Evolutionary conservation across 1,140 invertebrate species (phyloP).

Genomic region (Drosophila aff.): DNA sequence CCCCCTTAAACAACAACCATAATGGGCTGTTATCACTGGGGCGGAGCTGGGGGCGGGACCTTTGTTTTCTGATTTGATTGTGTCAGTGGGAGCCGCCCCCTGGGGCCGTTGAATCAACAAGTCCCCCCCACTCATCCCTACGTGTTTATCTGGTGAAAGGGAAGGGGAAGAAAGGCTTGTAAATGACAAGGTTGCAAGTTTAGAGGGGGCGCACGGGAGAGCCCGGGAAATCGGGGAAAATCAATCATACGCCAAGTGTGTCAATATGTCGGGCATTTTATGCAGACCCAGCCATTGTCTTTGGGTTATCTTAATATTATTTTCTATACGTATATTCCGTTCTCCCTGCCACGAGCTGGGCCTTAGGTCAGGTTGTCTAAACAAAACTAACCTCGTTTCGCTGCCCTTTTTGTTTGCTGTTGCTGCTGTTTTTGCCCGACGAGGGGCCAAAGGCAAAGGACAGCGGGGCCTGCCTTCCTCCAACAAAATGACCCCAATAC

Average conservation of each 20-base stretch:
- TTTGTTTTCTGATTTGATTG: constrained; percentile 61
- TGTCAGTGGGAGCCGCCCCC: constrained; percentile 36
- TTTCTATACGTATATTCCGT: constrained; percentile 37
- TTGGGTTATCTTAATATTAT: constrained; percentile 43
- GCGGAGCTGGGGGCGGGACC: constrained; percentile 21
- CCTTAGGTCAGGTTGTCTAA: constrained; percentile 68
- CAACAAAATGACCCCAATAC: constrained; percentile 76
- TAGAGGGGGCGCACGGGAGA: constrained; percentile 6
- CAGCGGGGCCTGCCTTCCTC: constrained; percentile 39
- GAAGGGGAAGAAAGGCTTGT: constrained; percentile 3
- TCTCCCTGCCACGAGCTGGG: constrained; percentile 33
- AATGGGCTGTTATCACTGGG: constrained; percentile 58
- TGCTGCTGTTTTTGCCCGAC: constrained; percentile 18
- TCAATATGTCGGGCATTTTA: constrained; percentile 74
- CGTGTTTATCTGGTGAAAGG: constrained; percentile 31
- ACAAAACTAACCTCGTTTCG: constrained; percentile 77
- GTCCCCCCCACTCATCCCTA: constrained; percentile 28
- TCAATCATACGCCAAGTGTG: constrained; percentile 78
- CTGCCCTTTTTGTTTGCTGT: constrained; percentile 34
- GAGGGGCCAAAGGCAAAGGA: constrained; percentile 9
- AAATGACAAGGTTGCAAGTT: constrained; percentile 35
- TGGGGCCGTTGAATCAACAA: constrained; percentile 66
- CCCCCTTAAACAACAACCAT: constrained; percentile 39
- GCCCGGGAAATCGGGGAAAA: constrained; percentile 40
- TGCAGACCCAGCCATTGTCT: constrained; percentile 61